Conservation (phyloP, 2,797 vertebrate species). For the Gymnoscopelus braueri region DNA sequence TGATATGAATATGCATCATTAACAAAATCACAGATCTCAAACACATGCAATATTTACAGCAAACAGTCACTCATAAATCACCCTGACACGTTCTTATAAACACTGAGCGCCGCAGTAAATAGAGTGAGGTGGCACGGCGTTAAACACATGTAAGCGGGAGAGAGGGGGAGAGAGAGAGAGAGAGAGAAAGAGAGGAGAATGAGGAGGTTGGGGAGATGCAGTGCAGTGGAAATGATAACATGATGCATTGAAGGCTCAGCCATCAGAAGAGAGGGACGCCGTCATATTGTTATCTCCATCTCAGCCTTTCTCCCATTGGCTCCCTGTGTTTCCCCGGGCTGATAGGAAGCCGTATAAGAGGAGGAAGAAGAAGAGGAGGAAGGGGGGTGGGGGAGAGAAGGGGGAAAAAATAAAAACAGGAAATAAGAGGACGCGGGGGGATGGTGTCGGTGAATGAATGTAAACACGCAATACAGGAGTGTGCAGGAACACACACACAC, state of each 20-base stretch:
- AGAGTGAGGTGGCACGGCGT: not conserved
- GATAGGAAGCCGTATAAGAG: constrained; percentile 13
- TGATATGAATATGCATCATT: constrained; percentile 25
- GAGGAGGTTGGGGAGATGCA: not conserved
- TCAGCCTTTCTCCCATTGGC: not conserved
- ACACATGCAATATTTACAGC: constrained; percentile 18
- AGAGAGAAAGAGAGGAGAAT: constrained; percentile 16
- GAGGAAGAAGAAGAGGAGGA: constrained; percentile 14
- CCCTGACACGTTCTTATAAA: constrained; percentile 11
- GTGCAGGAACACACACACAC: constrained; percentile 15
- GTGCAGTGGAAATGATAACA: not conserved
- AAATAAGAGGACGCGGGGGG: not conserved
- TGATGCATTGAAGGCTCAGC: constrained; percentile 12
- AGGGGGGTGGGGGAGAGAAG: constrained; percentile 14
- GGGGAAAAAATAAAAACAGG: constrained; percentile 13
- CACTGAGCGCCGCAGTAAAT: not conserved
- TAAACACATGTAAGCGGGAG: constrained; percentile 11
- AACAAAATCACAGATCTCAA: constrained; percentile 19
- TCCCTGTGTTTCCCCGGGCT: constrained; percentile 23
- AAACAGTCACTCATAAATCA: constrained; percentile 13
- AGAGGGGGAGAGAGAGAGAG: constrained; percentile 24
- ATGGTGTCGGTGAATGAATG: constrained; percentile 10
- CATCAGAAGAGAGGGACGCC: not conserved
- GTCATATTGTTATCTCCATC: not conserved
- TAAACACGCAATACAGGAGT: constrained; percentile 8